Evolutionary conservation across 2,888 invertebrate genomes (phyloP).

Genomic region (Erebia epiphron): DNA sequence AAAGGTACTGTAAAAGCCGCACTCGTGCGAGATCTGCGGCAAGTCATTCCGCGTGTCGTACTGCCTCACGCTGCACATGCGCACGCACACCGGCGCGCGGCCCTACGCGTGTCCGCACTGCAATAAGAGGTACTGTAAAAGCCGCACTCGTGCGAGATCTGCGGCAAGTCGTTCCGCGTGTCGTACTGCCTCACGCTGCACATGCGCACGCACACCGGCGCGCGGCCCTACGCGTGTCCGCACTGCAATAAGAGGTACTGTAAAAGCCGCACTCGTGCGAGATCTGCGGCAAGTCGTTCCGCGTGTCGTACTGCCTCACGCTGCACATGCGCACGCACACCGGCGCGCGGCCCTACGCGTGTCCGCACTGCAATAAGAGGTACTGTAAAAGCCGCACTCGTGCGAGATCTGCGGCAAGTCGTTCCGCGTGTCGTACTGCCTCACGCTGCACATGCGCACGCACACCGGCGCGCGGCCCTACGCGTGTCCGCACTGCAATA

Average conservation of each 20-base stretch:
- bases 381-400: conserved; percentile 61
- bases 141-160: conserved; percentile 90
- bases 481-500: conserved; percentile 87
- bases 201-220: conserved; percentile 90
- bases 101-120: conserved; percentile 90
- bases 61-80: conserved; percentile 90
- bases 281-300: conserved; percentile 91
- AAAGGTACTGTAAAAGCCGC: conserved; percentile 81
- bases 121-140: conserved; percentile 76
- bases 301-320: conserved; percentile 91
- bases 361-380: conserved; percentile 87
- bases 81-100: conserved; percentile 90
- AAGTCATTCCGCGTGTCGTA: conserved; percentile 91
- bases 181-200: conserved; percentile 91
- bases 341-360: conserved; percentile 89
- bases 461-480: conserved; percentile 91
- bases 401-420: conserved; percentile 92
- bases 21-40: conserved; percentile 90
- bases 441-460: conserved; percentile 90
- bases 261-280: conserved; percentile 86
- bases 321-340: conserved; percentile 92
- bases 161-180: conserved; percentile 91
- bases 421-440: conserved; percentile 90
- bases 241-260: conserved; percentile 84
- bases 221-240: conserved; percentile 89